These are phyloP conservation scores for Myotis myotis DNA, from an alignment of 2,797 vertebrate genomes.

Conservation along the genomic window DNA sequence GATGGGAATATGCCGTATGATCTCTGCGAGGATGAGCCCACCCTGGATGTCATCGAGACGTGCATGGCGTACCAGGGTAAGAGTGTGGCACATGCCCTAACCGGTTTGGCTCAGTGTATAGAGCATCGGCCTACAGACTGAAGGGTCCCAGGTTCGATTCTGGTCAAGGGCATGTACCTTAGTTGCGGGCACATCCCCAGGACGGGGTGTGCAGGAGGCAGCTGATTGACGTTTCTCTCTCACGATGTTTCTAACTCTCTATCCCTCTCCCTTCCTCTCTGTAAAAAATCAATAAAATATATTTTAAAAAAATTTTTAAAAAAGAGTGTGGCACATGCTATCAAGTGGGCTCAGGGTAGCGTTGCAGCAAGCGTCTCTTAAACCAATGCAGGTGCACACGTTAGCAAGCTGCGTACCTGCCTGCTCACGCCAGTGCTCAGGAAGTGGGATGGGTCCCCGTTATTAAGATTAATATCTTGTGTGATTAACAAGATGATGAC, in stretches of 20 bases:
- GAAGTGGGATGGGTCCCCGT: not conserved
- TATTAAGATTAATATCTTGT: not conserved
- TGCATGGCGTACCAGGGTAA: slow-evolving; percentile 98
- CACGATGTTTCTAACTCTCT: too few relatives aligned
- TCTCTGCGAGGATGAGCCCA: slow-evolving; percentile 97
- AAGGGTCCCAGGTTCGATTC: too few relatives aligned
- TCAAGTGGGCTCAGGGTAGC: not conserved
- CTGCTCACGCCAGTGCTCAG: not conserved
- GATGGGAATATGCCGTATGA: slow-evolving; percentile 99
- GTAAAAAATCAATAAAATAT: too few relatives aligned
- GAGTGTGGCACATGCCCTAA: not conserved
- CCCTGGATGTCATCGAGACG: slow-evolving; percentile 97
- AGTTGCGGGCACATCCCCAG: too few relatives aligned
- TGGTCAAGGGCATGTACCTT: too few relatives aligned
- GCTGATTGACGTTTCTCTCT: too few relatives aligned
- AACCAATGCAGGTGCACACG: rapidly evolving
- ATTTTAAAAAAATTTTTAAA: too few relatives aligned
- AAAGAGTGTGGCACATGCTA: slow-evolving; percentile 30
- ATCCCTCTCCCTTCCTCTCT: too few relatives aligned
- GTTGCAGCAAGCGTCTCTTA: not conserved
- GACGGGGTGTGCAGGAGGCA: too few relatives aligned
- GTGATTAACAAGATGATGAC: not conserved
- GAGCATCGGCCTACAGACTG: too few relatives aligned
- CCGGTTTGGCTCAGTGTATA: too few relatives aligned
- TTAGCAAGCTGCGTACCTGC: not conserved